Base-by-base conservation (phyloP, 2,797 vertebrate species). In the Petrocephalus schoutedeni region DNA sequence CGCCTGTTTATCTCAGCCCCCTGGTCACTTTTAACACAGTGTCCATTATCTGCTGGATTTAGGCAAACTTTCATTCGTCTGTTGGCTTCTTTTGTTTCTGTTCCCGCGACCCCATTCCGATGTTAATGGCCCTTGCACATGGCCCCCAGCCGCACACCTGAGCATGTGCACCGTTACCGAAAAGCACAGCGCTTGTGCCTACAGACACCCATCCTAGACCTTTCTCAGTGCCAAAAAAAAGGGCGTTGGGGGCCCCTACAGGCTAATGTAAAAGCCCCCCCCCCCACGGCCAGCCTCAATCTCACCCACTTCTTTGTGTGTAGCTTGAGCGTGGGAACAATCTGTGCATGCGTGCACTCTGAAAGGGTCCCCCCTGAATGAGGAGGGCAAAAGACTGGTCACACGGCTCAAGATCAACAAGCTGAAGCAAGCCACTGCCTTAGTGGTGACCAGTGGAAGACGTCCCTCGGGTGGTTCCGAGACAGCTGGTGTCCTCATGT, bases 11-110 rank as follows among this genome's bases (percentile, higher is more conserved):
- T 95, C 95, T 97, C 96, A 97, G 97, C 94, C 95, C 97, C 95
- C 96, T 96, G 97, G 97, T 97, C 97, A 97, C 98, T 97, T 97
- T 97, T 96, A 97, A 98, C 97, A 98, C 98, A 97, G 97, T 96
- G 95, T 97, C 97, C 96, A 98, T 99, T 99, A 98, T 98, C 97
- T 97, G 96, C 93, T 96, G 97, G 98, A 98, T 99, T 99, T 98
- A 97, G 96, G 96, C 96, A 96, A 97, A 97, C 96, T 97, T 98
- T 97, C 96, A 97, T 98, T 98, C 97, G 97, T 98, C 97, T 97
- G 96, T 97, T 97, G 96, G 97, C 94, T 93, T 96, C 93, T 95
- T 96, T 95, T 93, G 95, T 96, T 96, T 95, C 96, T 96, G 94
- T 95, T 93, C 94, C 91, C 95, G 93, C 95, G 94, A 95, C 92